Base-by-base conservation (phyloP, 2,888 invertebrate species). In the Amaurobius ferox region DNA sequence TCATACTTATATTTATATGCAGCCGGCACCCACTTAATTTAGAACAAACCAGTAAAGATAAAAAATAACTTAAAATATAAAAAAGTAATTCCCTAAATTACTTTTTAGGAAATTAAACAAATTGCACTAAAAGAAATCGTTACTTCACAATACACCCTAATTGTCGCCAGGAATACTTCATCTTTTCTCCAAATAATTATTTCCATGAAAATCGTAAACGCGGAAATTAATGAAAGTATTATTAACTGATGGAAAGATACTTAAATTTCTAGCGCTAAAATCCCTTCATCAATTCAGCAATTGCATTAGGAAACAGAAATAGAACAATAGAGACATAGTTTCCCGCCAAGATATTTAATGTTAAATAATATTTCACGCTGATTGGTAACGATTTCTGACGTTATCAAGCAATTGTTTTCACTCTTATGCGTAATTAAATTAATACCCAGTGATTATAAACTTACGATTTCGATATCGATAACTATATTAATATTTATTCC, bases 371-470 rank as follows among this genome's bases (percentile, higher is more conserved):
- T 64, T 64, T 19, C 16, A 29, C 16, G 30, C 2, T 5, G 23
- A 19, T 13, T 26, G 11, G 16, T 11, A 29, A 64, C 7, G 61
- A 64, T 64, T 64, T 64, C 16, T 16, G 1, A 0, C 30, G 16
- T 28, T 9, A 1, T 9, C 2, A n/a, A 0, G 9, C 11, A 29
- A 29, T 29, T 6, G 28, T n/a, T n/a, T 55, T n/a, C 55, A 55
- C 7, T 55, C 9, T 61, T n/a, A 26, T 26, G 28, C 28, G 28
- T 61, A 61, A 61, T 61, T 61, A 61, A 26, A 61, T 61, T 64
- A 64, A 64, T 64, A 64, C 29, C 30, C 29, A n/a, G 64, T 16
- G n/a, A 64, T 64, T 29, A 0, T n/a, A n/a, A n/a, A n/a, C n/a
- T n/a, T n/a, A n/a, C n/a, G n/a, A n/a, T n/a, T n/a, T n/a, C n/a